Percentiles rank a stretch among this genome's conserved stretches.
Evolutionary conservation across 2,888 invertebrate genomes (phyloP).

Genomic region (Acronicta leporina): DNA sequence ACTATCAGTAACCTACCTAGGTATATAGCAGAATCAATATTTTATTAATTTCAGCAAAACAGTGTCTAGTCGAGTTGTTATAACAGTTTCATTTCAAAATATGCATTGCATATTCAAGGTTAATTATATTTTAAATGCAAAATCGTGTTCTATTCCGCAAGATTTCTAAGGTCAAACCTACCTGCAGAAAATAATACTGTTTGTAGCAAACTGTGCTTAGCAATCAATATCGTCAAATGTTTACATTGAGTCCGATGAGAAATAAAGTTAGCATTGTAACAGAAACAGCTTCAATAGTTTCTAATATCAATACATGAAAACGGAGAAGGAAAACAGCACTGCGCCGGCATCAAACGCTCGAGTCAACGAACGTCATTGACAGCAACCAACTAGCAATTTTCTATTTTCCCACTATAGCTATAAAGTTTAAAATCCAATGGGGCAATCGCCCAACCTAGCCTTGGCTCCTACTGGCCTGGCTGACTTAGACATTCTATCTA

Average conservation of each 20-base stretch:
- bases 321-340: conserved; percentile 88
- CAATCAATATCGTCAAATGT: conserved; percentile 3
- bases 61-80: conserved; percentile 20
- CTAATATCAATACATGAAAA: conserved; percentile 88
- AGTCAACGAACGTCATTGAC: conserved; percentile 89
- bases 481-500: conserved; percentile 90
- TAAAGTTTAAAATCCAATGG: conserved; percentile 68
- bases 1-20: neutral
- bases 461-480: conserved; percentile 89
- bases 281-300: conserved; percentile 80
- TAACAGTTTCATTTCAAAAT: conserved; percentile 37
- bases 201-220: neutral
- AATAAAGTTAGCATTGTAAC: conserved; percentile 60
- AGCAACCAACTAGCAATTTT: conserved; percentile 58
- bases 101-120: conserved; percentile 51
- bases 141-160: conserved; percentile 46
- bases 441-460: conserved; percentile 79
- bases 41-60: conserved; percentile 33
- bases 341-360: conserved; percentile 86
- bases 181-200: conserved; percentile 20
- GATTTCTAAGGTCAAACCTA: conserved; percentile 35
- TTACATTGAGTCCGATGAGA: conserved; percentile 26
- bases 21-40: conserved; percentile 23
- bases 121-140: conserved; percentile 51
- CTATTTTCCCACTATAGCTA: conserved; percentile 53